Evolutionary conservation across 1,140 invertebrate species (phyloP).

Genomic region (Grapholita molesta): DNA sequence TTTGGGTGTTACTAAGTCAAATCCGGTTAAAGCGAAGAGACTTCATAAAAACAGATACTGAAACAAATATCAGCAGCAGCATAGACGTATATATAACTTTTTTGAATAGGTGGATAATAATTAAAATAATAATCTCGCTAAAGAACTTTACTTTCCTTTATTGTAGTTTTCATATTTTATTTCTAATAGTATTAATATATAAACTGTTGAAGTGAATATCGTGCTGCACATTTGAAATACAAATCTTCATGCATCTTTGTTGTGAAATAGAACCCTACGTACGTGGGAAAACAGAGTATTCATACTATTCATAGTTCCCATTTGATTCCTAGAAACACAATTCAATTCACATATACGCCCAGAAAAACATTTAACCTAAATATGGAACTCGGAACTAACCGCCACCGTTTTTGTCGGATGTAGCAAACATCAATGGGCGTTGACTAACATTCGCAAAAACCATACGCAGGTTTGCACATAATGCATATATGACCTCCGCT

Average conservation of each 20-base stretch:
- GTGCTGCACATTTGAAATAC: not conserved
- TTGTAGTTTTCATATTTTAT: no score
- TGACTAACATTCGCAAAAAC: not conserved
- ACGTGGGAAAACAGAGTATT: not conserved
- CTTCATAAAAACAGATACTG: no score
- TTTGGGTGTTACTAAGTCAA: no score
- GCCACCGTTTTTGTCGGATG: not conserved
- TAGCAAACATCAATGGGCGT: not conserved
- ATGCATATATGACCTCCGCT: not conserved
- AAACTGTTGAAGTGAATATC: no score
- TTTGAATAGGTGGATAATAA: no score
- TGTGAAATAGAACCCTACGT: not conserved
- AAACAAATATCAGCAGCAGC: no score
- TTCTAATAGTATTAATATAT: no score
- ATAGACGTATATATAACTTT: no score
- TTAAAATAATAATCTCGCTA: no score
- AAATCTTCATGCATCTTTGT: not conserved
- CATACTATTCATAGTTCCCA: not conserved
- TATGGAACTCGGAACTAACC: not conserved
- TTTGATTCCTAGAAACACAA: not conserved
- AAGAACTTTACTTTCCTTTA: no score
- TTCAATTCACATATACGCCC: not conserved
- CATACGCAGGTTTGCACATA: not conserved
- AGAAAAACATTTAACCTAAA: not conserved
- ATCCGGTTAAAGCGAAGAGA: no score